Conservation (phyloP, 2,113 vertebrate species). For the Nothobranchius furzeri region DNA sequence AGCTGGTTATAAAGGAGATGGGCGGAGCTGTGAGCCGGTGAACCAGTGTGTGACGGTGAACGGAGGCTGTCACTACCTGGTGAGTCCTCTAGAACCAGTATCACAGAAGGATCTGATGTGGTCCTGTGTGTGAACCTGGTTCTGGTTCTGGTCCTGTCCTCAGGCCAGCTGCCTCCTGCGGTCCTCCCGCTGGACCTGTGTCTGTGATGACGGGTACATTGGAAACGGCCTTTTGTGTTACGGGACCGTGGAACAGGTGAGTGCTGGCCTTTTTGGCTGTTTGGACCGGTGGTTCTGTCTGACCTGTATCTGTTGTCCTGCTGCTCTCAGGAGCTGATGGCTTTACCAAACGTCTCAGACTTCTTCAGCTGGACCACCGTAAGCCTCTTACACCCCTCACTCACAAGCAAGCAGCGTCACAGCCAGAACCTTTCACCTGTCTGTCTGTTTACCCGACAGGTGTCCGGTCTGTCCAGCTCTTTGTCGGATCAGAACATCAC, state of each 20-base stretch:
- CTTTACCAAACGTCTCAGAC: constrained; percentile 77
- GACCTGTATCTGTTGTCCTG: constrained; percentile 4
- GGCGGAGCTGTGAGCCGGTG: constrained; percentile 83
- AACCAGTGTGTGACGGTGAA: constrained; percentile 83
- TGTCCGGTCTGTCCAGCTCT: constrained; percentile 71
- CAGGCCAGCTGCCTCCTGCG: constrained; percentile 66
- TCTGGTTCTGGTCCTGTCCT: too few relatives aligned
- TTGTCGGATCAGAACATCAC: constrained; percentile 84
- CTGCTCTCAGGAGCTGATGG: constrained; percentile 81
- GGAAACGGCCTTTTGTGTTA: constrained; percentile 88
- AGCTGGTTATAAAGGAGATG: constrained; percentile 85
- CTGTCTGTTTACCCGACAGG: constrained; percentile 62
- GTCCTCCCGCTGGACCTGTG: constrained; percentile 81
- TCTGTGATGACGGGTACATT: constrained; percentile 82
- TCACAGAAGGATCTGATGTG: too few relatives aligned
- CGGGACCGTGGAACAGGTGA: constrained; percentile 82
- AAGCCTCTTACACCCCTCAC: constrained; percentile 41
- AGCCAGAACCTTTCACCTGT: not conserved
- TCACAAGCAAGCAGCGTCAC: not conserved
- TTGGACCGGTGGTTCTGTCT: not conserved
- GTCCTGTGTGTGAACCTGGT: too few relatives aligned
- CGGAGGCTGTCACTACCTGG: constrained; percentile 86
- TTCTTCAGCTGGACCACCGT: constrained; percentile 87
- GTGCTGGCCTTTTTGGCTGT: not conserved
- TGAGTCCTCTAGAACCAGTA: constrained; percentile 66